Conservation (phyloP, 2,797 vertebrate genomes). For the Pelobates cultripes region DNA sequence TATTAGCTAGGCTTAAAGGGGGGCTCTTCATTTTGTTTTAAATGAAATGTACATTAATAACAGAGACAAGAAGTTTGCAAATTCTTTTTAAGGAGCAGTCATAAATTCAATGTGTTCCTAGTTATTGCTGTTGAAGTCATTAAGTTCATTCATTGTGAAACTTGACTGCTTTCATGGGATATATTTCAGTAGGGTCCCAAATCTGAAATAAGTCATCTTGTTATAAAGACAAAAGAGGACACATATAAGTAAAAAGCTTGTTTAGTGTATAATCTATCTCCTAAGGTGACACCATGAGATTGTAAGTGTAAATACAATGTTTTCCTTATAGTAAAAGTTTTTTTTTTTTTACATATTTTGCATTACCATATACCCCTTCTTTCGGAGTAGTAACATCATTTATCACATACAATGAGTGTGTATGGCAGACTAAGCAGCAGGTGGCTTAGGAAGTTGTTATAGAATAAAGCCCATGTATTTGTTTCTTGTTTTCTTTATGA, state of each 20-base stretch:
- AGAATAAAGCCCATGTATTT: no score
- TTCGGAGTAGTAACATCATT: no score
- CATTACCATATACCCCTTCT: no score
- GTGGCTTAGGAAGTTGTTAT: no score
- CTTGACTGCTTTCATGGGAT: conserved; percentile 31
- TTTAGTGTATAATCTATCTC: conserved; percentile 37
- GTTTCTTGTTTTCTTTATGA: no score
- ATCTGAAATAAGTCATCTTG: conserved; percentile 38
- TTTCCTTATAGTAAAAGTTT: no score
- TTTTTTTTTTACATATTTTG: no score
- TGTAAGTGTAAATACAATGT: conserved; percentile 15
- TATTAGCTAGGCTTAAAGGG: conserved; percentile 48
- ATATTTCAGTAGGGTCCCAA: conserved; percentile 37
- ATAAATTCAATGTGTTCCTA: conserved; percentile 46
- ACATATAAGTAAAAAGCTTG: conserved; percentile 36
- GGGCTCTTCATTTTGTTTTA: conserved; percentile 23
- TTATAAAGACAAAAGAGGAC: conserved; percentile 45
- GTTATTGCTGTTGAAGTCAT: conserved; percentile 39
- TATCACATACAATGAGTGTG: no score
- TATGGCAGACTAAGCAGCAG: no score
- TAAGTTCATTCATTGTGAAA: conserved; percentile 53
- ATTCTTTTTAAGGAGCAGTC: conserved; percentile 29
- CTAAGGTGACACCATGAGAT: conserved; percentile 9
- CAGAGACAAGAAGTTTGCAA: conserved; percentile 42
- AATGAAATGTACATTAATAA: conserved; percentile 41